Evolutionary conservation across 2,888 invertebrate genomes (phyloP).

Genomic region (Calliopum simillimum): DNA sequence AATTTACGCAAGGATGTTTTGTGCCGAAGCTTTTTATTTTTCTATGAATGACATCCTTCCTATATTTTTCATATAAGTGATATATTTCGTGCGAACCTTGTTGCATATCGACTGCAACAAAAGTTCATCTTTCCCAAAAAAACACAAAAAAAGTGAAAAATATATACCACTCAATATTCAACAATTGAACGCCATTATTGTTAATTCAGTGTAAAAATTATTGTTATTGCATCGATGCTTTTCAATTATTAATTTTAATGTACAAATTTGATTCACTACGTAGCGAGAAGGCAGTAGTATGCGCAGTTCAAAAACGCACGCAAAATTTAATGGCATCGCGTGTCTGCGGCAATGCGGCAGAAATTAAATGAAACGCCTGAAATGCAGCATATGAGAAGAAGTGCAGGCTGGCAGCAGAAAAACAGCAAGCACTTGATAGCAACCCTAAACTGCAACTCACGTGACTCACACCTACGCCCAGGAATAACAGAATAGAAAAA

Average conservation of each 20-base stretch:
- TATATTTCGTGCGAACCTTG: too few species aligned
- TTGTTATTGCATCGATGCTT: conserved; percentile 62
- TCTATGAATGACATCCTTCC: too few species aligned
- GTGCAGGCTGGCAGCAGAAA: background rate
- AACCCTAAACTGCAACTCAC: conserved; percentile 41
- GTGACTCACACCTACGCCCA: conserved; percentile 49
- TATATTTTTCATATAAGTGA: too few species aligned
- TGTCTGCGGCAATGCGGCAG: conserved; percentile 23
- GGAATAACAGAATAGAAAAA: background rate
- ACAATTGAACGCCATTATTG: too few species aligned
- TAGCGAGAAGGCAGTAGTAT: conserved; percentile 12
- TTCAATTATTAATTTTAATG: conserved; percentile 65
- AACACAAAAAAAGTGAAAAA: too few species aligned
- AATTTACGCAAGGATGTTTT: too few species aligned
- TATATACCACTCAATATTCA: too few species aligned
- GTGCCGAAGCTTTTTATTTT: too few species aligned
- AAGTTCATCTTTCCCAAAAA: too few species aligned
- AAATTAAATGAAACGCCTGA: conserved; percentile 27
- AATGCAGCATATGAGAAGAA: conserved; percentile 23
- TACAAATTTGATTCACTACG: conserved; percentile 32
- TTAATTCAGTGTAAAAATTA: too few species aligned
- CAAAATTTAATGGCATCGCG: conserved; percentile 19
- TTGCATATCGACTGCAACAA: too few species aligned
- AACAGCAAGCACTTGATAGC: conserved; percentile 30
- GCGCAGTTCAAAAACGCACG: background rate